These are phyloP conservation scores for Diachasmimorpha longicaudata DNA, from an alignment of 1,140 invertebrate genomes.

Conservation along the genomic window DNA sequence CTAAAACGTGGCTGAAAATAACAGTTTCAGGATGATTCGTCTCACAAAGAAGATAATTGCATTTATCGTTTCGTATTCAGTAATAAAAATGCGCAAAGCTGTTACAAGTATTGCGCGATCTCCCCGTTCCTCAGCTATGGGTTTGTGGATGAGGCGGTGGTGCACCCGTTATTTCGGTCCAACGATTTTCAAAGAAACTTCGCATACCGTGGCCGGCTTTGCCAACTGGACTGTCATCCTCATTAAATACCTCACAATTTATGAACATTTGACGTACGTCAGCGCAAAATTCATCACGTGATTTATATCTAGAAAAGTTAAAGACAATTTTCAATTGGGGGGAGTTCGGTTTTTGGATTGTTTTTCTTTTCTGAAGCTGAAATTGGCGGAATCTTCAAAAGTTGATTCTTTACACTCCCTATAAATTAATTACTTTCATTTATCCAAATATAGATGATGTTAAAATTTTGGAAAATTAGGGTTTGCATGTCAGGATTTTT, in stretches of 20 bases:
- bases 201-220: constrained; percentile 91
- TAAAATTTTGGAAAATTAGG: too few species aligned
- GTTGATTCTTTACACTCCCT: too few species aligned
- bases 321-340: not conserved
- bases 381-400: not conserved
- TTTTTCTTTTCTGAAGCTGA: constrained; percentile 24
- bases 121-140: constrained; percentile 62
- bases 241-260: constrained; percentile 97
- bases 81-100: constrained; percentile 63
- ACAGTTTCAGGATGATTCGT: not conserved
- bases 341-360: constrained; percentile 21
- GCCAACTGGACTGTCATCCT: constrained; percentile 95
- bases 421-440: too few species aligned
- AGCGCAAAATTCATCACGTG: constrained; percentile 84
- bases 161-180: constrained; percentile 71
- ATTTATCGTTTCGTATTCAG: constrained; percentile 28
- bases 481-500: too few species aligned
- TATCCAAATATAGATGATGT: too few species aligned
- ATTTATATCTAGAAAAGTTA: constrained; percentile 75
- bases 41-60: not conserved
- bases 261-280: constrained; percentile 94
- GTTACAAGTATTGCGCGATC: constrained; percentile 60
- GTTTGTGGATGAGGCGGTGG: constrained; percentile 49
- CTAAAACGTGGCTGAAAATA: constrained; percentile 15
- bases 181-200: constrained; percentile 88